These are phyloP conservation scores for Drosophila watanabei DNA, from an alignment of 1,140 invertebrate genomes.

Conservation along the genomic window DNA sequence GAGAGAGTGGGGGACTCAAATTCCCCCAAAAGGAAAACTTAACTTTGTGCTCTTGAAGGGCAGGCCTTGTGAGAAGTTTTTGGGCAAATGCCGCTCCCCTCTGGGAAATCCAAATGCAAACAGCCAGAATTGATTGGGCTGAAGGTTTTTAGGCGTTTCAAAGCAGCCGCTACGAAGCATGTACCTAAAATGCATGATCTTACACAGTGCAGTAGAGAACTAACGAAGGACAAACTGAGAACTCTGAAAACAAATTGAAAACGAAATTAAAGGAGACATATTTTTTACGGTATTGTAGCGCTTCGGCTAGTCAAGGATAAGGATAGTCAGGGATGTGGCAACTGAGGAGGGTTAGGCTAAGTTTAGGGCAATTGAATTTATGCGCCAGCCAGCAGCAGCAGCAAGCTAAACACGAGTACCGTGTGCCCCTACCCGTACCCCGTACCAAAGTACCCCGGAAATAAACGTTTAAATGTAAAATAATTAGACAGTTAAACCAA, in stretches of 20 bases:
- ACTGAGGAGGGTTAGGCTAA: slow-evolving; percentile 59
- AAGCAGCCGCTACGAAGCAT: slow-evolving; percentile 52
- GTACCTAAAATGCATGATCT: slow-evolving; percentile 65
- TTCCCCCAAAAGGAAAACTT: slow-evolving; percentile 12
- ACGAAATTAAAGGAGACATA: slow-evolving; percentile 57
- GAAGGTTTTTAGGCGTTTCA: slow-evolving; percentile 49
- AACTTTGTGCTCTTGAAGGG: slow-evolving; percentile 42
- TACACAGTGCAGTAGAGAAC: slow-evolving; percentile 39
- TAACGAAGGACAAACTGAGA: slow-evolving; percentile 26
- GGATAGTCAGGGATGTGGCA: slow-evolving; percentile 30
- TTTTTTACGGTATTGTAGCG: slow-evolving; percentile 77
- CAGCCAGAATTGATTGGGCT: slow-evolving; percentile 37
- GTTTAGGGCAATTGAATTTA: slow-evolving; percentile 70
- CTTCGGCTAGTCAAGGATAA: slow-evolving; percentile 49
- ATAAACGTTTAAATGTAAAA: slow-evolving; percentile 84
- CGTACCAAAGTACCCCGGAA: slow-evolving; percentile 42
- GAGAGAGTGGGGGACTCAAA: slow-evolving; percentile 6
- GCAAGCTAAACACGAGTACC: slow-evolving; percentile 51
- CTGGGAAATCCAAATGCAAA: slow-evolving; percentile 30
- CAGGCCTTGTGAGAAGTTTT: slow-evolving; percentile 46
- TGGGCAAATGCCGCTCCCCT: slow-evolving; percentile 28
- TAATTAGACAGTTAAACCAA: slow-evolving; percentile 85
- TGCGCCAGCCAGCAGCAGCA: slow-evolving; percentile 49
- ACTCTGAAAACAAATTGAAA: slow-evolving; percentile 31
- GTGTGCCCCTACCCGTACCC: slow-evolving; percentile 7